phyloP scores from a whole-genome alignment of 35 echinoderm and acorn worm species.

The Hemicentrotus pulcherrimus region DNA sequence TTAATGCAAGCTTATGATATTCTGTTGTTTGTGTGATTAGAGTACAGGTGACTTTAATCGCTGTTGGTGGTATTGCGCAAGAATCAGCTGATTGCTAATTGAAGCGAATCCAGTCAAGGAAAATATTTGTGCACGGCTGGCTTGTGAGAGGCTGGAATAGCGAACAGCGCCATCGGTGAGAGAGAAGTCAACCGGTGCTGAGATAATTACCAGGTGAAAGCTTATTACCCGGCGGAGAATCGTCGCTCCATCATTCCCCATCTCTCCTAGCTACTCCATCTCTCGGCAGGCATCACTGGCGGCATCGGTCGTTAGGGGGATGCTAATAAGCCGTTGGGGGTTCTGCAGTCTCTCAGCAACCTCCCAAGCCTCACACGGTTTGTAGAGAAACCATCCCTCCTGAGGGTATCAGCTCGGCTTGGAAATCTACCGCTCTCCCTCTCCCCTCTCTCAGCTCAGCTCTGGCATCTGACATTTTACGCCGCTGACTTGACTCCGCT shows the following conservation, averaged over 20 bases:
- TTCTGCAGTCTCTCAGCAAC: slow-evolving; percentile 4
- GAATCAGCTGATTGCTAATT: neutral
- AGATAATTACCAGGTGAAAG: neutral
- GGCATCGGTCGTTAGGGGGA: slow-evolving; percentile 5
- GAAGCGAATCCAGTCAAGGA: neutral
- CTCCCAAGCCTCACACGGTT: slow-evolving; percentile 14
- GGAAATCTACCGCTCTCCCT: neutral
- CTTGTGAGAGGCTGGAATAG: neutral
- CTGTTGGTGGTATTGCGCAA: neutral
- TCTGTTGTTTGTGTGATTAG: neutral
- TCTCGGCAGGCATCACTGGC: neutral
- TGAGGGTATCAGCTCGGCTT: neutral
- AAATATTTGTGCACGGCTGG: neutral
- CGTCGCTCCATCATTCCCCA: neutral
- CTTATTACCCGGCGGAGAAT: neutral
- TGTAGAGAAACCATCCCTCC: neutral
- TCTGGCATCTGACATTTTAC: neutral
- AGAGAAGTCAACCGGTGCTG: neutral
- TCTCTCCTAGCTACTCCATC: neutral
- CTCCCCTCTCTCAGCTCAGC: neutral
- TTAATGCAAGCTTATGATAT: neutral
- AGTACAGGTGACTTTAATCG: neutral
- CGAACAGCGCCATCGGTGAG: neutral
- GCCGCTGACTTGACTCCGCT: neutral
- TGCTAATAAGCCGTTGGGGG: slow-evolving; percentile 27